Percentiles rank a stretch among this genome's conserved stretches.
These are phyloP conservation scores for Thereva nobilitata DNA, from an alignment of 2,888 invertebrate genomes.

Conservation along the genomic window DNA sequence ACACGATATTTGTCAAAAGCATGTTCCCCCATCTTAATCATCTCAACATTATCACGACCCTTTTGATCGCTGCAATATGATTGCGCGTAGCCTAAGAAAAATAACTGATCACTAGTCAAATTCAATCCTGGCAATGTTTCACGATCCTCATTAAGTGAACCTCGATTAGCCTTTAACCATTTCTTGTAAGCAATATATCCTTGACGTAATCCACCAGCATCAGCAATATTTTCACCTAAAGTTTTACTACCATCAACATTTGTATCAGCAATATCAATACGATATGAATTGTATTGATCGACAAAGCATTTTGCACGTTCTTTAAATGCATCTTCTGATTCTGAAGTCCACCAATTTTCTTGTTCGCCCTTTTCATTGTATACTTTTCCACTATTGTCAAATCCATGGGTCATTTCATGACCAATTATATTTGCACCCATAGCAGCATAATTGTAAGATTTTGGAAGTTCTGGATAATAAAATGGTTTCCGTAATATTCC, in stretches of 20 bases:
- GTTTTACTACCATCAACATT: constrained; percentile 21
- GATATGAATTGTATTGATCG: constrained; percentile 6
- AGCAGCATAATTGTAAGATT: constrained; percentile 16
- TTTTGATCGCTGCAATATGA: too few species aligned
- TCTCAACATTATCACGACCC: too few species aligned
- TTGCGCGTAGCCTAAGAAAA: too few species aligned
- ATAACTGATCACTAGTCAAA: constrained; percentile 22
- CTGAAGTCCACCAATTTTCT: constrained; percentile 11
- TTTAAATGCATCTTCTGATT: background rate
- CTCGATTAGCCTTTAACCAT: constrained; percentile 41
- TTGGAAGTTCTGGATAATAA: constrained; percentile 19
- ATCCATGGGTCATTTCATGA: background rate
- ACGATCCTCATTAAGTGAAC: constrained; percentile 34
- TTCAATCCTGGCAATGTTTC: constrained; percentile 41
- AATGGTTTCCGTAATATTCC: constrained; percentile 21
- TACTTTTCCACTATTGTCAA: constrained; percentile 1
- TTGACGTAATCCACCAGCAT: constrained; percentile 45
- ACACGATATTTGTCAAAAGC: too few species aligned
- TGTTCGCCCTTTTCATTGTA: constrained; percentile 32
- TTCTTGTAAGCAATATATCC: constrained; percentile 44
- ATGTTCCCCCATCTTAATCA: too few species aligned
- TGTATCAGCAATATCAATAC: background rate
- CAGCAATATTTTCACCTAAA: constrained; percentile 44
- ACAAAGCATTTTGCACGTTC: constrained; percentile 2
- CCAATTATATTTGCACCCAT: constrained; percentile 10